phyloP scores from a whole-genome alignment of 2,888 invertebrate species.

The Electrophaes corylata region DNA sequence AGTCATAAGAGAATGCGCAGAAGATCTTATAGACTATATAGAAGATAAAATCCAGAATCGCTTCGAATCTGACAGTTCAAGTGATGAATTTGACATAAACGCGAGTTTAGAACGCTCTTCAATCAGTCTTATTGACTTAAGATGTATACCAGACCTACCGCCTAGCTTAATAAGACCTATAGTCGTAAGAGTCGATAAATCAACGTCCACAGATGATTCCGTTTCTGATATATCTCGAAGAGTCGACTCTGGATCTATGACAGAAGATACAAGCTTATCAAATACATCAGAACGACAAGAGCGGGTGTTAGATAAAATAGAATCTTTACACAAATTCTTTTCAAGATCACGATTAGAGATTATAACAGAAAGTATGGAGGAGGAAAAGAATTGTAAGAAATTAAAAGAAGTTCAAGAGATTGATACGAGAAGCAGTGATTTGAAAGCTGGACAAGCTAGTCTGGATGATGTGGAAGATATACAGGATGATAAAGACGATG shows the following conservation, averaged over 20 bases:
- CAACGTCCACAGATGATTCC: slow-evolving; percentile 75
- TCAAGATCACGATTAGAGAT: slow-evolving; percentile 76
- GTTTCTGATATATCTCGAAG: slow-evolving; percentile 63
- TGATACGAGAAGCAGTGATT: slow-evolving; percentile 41
- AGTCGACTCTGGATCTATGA: slow-evolving; percentile 71
- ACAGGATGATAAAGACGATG: slow-evolving; percentile 61
- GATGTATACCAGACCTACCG: slow-evolving; percentile 75
- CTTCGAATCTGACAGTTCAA: slow-evolving; percentile 55
- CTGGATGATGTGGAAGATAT: slow-evolving; percentile 77
- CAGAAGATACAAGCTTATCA: slow-evolving; percentile 68
- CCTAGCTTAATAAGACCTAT: slow-evolving; percentile 73
- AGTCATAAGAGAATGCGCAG: slow-evolving; percentile 58
- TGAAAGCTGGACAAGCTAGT: slow-evolving; percentile 69
- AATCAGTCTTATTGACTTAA: slow-evolving; percentile 72
- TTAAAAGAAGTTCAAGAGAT: slow-evolving; percentile 32
- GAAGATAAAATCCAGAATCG: slow-evolving; percentile 64
- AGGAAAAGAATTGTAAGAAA: slow-evolving; percentile 40
- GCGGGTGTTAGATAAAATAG: slow-evolving; percentile 71
- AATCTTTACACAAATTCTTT: slow-evolving; percentile 74
- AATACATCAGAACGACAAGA: slow-evolving; percentile 66
- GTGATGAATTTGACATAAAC: slow-evolving; percentile 70
- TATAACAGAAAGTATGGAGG: slow-evolving; percentile 75
- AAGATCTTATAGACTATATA: slow-evolving; percentile 66
- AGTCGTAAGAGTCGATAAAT: slow-evolving; percentile 69
- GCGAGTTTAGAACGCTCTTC: slow-evolving; percentile 64